Percentiles rank a stretch among this genome's conserved stretches.
Conservation (phyloP, 1,140 invertebrate species). For the Ptiloglossa arizonensis region DNA sequence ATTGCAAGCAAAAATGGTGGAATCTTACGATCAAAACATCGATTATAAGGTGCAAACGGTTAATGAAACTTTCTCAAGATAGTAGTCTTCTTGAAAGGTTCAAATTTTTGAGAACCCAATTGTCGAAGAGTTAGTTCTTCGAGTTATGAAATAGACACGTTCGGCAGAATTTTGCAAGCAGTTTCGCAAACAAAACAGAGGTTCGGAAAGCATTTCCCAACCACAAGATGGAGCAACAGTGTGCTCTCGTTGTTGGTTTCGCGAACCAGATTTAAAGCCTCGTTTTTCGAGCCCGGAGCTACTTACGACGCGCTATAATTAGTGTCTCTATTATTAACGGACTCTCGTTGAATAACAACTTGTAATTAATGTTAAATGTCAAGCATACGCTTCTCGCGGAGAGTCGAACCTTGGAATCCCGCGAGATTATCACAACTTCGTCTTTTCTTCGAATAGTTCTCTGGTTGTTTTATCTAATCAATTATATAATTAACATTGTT, state of each 20-base stretch:
- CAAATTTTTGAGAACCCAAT: too few species aligned
- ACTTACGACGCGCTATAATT: not conserved
- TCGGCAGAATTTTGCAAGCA: too few species aligned
- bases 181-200: too few species aligned
- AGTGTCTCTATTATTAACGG: not conserved
- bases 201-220: not conserved
- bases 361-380: not conserved
- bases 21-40: too few species aligned
- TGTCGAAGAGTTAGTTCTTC: too few species aligned
- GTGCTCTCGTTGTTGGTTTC: not conserved
- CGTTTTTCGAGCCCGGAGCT: not conserved
- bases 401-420: not conserved
- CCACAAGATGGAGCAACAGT: not conserved
- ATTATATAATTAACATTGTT: too few species aligned
- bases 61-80: too few species aligned
- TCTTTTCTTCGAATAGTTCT: not conserved
- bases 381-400: not conserved
- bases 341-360: not conserved
- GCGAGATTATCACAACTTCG: not conserved
- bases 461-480: too few species aligned
- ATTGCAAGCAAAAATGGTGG: too few species aligned
- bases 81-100: too few species aligned
- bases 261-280: not conserved
- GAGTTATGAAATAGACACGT: too few species aligned
- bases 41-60: too few species aligned